A percentile compares a stretch with the other conserved stretches of the same genome.
These are phyloP conservation scores for Callinectes sapidus DNA, from an alignment of 2,888 invertebrate species.

Conservation along the genomic window DNA sequence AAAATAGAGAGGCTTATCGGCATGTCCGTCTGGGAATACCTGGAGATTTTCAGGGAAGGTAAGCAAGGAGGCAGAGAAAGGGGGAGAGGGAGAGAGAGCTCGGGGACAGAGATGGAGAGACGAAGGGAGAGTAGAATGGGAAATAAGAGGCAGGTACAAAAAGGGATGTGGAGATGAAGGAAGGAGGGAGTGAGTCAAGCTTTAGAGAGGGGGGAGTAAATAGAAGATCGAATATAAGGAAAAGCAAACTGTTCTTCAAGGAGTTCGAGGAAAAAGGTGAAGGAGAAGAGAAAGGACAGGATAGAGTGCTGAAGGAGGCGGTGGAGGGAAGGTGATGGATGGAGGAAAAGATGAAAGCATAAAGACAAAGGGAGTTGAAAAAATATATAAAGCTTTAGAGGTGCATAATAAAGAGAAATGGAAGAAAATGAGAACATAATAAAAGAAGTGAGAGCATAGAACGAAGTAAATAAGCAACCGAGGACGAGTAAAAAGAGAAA, in stretches of 20 bases:
- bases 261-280: not conserved
- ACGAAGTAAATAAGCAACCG: too few relatives aligned
- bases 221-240: not conserved
- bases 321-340: not conserved
- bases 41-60: not conserved
- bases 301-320: not conserved
- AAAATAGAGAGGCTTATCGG: slow-evolving; percentile 14
- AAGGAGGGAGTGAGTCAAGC: not conserved
- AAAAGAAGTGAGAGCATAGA: not conserved
- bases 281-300: not conserved
- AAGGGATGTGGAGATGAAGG: not conserved
- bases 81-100: not conserved
- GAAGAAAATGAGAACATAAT: too few relatives aligned
- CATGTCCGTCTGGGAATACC: slow-evolving; percentile 20
- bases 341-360: not conserved
- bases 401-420: too few relatives aligned
- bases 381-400: not conserved
- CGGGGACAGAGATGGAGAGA: not conserved
- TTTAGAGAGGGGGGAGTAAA: not conserved
- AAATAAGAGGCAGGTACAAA: not conserved
- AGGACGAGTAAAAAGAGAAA: too few relatives aligned
- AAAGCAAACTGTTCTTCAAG: not conserved
- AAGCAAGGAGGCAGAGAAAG: not conserved
- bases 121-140: not conserved
- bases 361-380: not conserved